Evolutionary conservation across 92 coral and sea anemone genomes (phyloP).

Genomic region (Epizoanthus illoricatus): DNA sequence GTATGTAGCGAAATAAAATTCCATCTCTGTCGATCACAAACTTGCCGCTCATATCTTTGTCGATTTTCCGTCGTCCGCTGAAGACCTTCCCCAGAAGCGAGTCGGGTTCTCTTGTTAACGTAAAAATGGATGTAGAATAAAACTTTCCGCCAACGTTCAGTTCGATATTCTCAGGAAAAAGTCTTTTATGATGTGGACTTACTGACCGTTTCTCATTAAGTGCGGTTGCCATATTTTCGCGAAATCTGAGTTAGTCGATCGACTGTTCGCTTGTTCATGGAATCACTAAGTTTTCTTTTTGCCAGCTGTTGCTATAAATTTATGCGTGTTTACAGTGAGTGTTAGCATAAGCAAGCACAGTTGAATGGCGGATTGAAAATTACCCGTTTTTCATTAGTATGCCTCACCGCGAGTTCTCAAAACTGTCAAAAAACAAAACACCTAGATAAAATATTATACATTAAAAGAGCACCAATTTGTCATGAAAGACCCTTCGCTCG

Average conservation of each 20-base stretch:
- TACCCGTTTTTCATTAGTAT: slow-evolving; percentile 19
- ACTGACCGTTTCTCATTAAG: slow-evolving; percentile 21
- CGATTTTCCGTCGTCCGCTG: slow-evolving; percentile 73
- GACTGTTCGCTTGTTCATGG: neutral
- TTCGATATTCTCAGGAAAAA: slow-evolving; percentile 92
- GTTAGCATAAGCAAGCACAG: slow-evolving; percentile 16
- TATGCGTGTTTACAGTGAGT: slow-evolving; percentile 33
- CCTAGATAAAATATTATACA: neutral
- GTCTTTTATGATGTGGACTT: slow-evolving; percentile 57
- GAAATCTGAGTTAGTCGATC: neutral
- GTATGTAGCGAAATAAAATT: slow-evolving; percentile 70
- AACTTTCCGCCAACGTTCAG: slow-evolving; percentile 96
- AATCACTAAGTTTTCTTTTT: slow-evolving; percentile 1
- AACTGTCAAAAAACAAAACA: slow-evolving; percentile 15
- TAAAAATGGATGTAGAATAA: slow-evolving; percentile 82
- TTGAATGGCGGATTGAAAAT: neutral
- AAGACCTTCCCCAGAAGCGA: slow-evolving; percentile 82
- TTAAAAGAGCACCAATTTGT: neutral
- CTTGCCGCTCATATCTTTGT: slow-evolving; percentile 77
- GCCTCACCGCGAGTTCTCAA: neutral
- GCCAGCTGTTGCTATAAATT: slow-evolving; percentile 32
- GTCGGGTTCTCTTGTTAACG: slow-evolving; percentile 81
- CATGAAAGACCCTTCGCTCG: neutral
- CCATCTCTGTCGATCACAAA: slow-evolving; percentile 97
- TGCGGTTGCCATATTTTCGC: slow-evolving; percentile 53